Evolutionary conservation across 2,888 invertebrate species (phyloP), one percentile per base, ranked within the genome.

Genomic region (Herminia tarsipennalis): DNA sequence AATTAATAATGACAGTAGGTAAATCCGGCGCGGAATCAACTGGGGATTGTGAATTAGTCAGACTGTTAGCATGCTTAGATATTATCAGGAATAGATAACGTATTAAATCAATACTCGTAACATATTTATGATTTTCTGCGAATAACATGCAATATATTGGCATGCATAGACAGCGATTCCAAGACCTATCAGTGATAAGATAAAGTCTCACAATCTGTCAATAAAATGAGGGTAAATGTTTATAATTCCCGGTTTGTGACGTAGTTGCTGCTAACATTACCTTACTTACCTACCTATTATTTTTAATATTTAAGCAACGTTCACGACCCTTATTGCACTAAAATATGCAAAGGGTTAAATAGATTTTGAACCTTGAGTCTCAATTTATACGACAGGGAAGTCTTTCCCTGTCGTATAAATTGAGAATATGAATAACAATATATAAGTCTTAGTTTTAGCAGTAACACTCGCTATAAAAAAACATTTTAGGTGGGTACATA

Each of bases 151-250:
- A 46, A 21, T 35, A 29, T 6, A 33, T 34, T 25, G 39, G 22
- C 14, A 21, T 29, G n/a, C 27, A 29, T 25, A 46, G 29, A 48
- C 50, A 20, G 32, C 30, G 22, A 54, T 41, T 36, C 28, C 32
- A 34, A 27, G 27, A 22, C 40, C 41, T 57, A 64, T 63, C 56
- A 42, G 10, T 37, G 60, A 64, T 64, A 64, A 60, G 64, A 64
- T 58, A 52, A 34, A 8, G 9, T 13, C 17, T 24, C 33, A 48
- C 18, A 42, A 51, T 30, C 17, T 16, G 33, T 25, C 40, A 27
- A n/a, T 17, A 27, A 3, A 8, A 46, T 50, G 60, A 52, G 52
- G 54, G 52, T 52, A 55, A 21, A 43, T 46, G 30, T 40, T 17
- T 32, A 48, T 44, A 44, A n/a, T 25, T 24, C 24, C 40, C n/a